phyloP scores from a whole-genome alignment of 2,113 vertebrate genomes.

The Anolis carolinensis region DNA sequence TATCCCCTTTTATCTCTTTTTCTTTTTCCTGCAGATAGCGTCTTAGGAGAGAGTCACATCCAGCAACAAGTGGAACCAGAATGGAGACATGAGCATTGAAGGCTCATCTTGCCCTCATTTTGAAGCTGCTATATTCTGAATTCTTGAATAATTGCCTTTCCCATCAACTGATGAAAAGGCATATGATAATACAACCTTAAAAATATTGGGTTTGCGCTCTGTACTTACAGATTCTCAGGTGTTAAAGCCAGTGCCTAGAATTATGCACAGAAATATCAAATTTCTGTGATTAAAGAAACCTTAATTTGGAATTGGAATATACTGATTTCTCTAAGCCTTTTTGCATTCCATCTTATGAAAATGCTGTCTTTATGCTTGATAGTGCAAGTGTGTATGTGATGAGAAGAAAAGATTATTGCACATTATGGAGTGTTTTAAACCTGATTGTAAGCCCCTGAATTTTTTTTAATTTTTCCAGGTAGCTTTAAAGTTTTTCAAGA shows the following conservation, averaged over 20 bases:
- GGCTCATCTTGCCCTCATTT: background rate
- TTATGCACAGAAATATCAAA: background rate
- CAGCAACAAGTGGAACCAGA: conserved; percentile 68
- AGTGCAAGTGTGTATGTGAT: background rate
- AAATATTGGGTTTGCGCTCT: background rate
- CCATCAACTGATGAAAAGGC: background rate
- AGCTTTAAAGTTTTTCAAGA: background rate
- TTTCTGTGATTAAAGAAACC: background rate
- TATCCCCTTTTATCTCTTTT: background rate
- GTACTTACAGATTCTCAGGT: background rate
- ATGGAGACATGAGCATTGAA: conserved; percentile 77
- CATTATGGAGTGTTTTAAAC: background rate
- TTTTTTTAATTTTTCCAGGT: no score
- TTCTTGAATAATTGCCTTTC: background rate
- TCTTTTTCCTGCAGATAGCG: background rate
- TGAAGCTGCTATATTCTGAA: background rate
- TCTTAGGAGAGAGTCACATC: conserved; percentile 57
- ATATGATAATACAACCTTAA: background rate
- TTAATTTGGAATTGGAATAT: background rate
- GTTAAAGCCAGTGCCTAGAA: background rate
- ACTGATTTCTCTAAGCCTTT: background rate
- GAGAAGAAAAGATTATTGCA: background rate
- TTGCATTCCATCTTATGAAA: background rate
- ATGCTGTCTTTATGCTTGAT: background rate
- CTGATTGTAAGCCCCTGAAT: no score